phyloP scores from a whole-genome alignment of 1,140 invertebrate genomes.

The Brachionus paranguensis region DNA sequence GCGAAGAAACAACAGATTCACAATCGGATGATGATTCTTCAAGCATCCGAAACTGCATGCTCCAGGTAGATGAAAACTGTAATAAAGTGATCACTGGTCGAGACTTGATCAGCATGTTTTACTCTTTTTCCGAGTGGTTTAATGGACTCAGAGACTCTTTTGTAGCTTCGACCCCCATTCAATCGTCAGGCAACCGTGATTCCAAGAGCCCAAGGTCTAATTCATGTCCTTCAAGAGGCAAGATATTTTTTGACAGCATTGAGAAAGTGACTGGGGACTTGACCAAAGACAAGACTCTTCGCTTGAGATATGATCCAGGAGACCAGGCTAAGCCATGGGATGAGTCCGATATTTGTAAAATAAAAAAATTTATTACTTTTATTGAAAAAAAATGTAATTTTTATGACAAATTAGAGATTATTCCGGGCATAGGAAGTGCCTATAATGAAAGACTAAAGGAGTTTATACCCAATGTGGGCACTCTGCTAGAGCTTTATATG shows the following conservation, averaged over 20 bases:
- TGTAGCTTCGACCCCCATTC: neutral
- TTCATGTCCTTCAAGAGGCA: neutral
- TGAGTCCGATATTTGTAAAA: neutral
- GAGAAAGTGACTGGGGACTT: neutral
- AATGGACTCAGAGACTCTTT: neutral
- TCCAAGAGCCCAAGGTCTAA: neutral
- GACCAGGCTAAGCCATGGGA: neutral
- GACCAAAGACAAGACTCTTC: neutral
- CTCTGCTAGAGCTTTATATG: neutral
- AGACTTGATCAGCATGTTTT: neutral
- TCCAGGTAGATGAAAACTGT: neutral
- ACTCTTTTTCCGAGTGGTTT: conserved; percentile 15
- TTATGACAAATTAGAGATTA: neutral
- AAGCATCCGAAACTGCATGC: neutral
- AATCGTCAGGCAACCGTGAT: neutral
- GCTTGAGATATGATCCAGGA: neutral
- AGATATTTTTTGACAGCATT: neutral
- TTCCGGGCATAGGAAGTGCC: neutral
- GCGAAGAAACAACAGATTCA: neutral
- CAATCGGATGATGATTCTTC: neutral
- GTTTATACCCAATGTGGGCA: neutral
- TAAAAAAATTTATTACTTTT: neutral
- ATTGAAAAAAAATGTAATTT: neutral
- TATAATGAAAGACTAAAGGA: neutral
- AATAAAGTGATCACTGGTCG: neutral